A percentile compares a stretch with the other conserved stretches of the same genome.
These are phyloP conservation scores for Murina feae DNA, from an alignment of 2,113 vertebrate species.

Conservation along the genomic window DNA sequence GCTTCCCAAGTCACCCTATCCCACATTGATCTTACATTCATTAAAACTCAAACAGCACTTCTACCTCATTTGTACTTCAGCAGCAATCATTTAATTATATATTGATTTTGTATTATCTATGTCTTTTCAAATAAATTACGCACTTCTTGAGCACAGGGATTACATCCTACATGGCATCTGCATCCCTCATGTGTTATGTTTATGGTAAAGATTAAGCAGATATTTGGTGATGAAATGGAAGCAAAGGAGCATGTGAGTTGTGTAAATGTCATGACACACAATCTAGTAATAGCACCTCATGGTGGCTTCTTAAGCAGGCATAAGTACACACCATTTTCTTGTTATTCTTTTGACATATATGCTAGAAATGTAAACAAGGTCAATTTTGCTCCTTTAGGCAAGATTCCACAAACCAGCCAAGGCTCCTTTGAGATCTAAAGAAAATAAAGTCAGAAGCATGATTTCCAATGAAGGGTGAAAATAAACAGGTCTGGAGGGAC, in stretches of 20 bases:
- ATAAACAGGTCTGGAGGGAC: not conserved
- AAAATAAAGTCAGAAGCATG: constrained; percentile 36
- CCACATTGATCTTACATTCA: not conserved
- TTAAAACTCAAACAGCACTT: constrained; percentile 4
- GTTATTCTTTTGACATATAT: not conserved
- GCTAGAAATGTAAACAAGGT: constrained; percentile 1
- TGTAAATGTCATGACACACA: not conserved
- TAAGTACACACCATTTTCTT: not conserved
- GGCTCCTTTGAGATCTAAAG: not conserved
- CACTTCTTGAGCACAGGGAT: not conserved
- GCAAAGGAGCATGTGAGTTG: not conserved
- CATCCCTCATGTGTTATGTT: not conserved
- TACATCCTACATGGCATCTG: not conserved
- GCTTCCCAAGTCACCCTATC: not conserved
- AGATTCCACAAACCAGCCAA: constrained; percentile 24
- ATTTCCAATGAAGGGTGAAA: constrained; percentile 37
- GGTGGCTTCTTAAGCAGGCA: not conserved
- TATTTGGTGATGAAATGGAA: constrained; percentile 20
- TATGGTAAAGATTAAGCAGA: not conserved
- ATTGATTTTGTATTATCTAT: constrained; percentile 1
- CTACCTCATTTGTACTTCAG: not conserved
- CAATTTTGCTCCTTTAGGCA: constrained; percentile 23
- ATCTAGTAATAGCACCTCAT: not conserved
- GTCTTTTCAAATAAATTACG: constrained; percentile 10
- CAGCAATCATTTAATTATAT: not conserved